Conservation (phyloP, 2,797 vertebrate genomes). For the Aulostomus chinensis region DNA sequence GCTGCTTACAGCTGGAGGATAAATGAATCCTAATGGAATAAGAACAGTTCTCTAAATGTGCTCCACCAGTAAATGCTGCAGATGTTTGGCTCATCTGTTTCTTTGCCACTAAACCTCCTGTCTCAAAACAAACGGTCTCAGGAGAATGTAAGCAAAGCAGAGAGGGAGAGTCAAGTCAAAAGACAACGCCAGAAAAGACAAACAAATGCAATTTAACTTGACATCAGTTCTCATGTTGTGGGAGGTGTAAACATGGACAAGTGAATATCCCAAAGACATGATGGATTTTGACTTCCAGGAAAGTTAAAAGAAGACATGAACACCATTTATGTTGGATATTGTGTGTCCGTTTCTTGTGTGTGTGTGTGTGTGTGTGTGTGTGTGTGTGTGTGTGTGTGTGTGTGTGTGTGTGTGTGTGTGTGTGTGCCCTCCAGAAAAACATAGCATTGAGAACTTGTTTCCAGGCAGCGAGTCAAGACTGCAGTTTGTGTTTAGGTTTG, state of each 20-base stretch:
- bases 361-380: constrained; percentile 1
- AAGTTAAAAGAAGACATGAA: constrained; percentile 25
- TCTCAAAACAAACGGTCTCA: constrained; percentile 35
- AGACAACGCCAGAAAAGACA: constrained; percentile 42
- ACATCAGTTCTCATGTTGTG: constrained; percentile 21
- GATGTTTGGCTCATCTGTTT: constrained; percentile 44
- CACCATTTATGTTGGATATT: not conserved
- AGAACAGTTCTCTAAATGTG: constrained; percentile 8
- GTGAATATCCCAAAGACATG: constrained; percentile 22
- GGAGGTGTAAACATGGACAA: constrained; percentile 27
- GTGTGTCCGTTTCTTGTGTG: too few relatives aligned
- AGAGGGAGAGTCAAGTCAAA: constrained; percentile 8
- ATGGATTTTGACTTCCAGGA: constrained; percentile 3
- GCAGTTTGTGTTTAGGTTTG: not conserved
- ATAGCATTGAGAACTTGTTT: constrained; percentile 42
- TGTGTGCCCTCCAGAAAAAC: constrained; percentile 32
- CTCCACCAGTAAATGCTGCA: constrained; percentile 9
- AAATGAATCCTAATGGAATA: constrained; percentile 19
- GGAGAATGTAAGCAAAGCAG: constrained; percentile 37
- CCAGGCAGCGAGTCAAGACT: constrained; percentile 43
- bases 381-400: not conserved
- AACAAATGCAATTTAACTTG: constrained; percentile 42
- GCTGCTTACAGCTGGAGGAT: not conserved
- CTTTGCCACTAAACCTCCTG: not conserved
- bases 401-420: constrained; percentile 5